Conservation (phyloP, 2,888 invertebrate genomes). For the Odontocerum albicorne region DNA sequence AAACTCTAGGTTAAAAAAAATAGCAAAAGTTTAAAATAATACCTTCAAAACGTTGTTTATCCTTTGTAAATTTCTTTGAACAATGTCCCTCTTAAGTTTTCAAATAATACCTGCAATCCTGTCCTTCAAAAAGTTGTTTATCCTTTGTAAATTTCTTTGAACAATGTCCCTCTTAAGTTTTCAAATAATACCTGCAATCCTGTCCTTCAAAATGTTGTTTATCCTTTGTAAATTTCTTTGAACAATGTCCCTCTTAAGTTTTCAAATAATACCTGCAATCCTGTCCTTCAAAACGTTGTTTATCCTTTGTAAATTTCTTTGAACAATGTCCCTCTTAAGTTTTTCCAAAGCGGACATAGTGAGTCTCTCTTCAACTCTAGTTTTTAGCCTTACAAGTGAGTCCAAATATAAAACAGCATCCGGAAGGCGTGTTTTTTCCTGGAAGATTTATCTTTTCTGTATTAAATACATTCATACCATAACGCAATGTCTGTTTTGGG, state of each 20-base stretch:
- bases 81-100: constrained; percentile 49
- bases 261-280: constrained; percentile 54
- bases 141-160: constrained; percentile 49
- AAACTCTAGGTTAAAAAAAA: too few relatives aligned
- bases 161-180: constrained; percentile 49
- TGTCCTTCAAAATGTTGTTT: constrained; percentile 47
- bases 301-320: constrained; percentile 49
- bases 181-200: too few relatives aligned
- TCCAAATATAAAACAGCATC: constrained; percentile 24
- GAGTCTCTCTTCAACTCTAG: constrained; percentile 49
- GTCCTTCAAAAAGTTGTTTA: constrained; percentile 47
- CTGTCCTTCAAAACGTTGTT: constrained; percentile 47
- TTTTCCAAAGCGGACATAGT: constrained; percentile 53
- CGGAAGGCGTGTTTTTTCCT: constrained; percentile 9
- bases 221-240: constrained; percentile 50
- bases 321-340: constrained; percentile 47
- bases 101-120: too few relatives aligned
- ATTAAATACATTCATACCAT: too few relatives aligned
- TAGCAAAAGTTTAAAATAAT: too few relatives aligned
- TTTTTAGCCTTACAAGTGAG: constrained; percentile 46
- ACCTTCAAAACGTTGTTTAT: constrained; percentile 48
- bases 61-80: constrained; percentile 48
- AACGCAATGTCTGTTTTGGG: too few relatives aligned
- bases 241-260: constrained; percentile 48
- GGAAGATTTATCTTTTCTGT: too few relatives aligned